Evolutionary conservation across 2,113 vertebrate genomes (phyloP), one percentile per base, ranked within the genome.

Genomic region (Hippocampus guttulatus): DNA sequence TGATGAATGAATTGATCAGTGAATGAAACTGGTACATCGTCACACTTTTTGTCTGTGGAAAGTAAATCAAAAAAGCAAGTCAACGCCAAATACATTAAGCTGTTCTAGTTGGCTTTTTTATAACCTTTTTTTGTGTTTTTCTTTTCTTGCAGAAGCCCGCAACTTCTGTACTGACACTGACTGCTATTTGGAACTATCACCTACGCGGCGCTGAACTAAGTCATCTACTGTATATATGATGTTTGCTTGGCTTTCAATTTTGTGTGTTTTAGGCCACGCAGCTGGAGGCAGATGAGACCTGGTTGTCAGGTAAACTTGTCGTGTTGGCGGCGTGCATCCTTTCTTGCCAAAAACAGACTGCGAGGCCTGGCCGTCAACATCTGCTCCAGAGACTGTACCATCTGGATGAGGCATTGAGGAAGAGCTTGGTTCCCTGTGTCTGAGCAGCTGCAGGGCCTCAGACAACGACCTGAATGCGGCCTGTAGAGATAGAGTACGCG

Each of bases 371-470:
- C 86, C 85, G 85, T 82, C 88, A 91, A 91, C 92, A 92, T 91
- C 91, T 92, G 92, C 88, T 91, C 85, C 83, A 83, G 85, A 90
- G 81, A 91, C 83, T 30, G 74, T 25, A 85, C 88, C 90, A 93
- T 92, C 90, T 93, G 92, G 74, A 81, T 64, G 3, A 54, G 61
- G 77, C 74, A 84, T 80, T 58, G 21, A 25, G 68, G 84, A 87
- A 76, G 82, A 79, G 75, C 75, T 63, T 80, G 80, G 73, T 77
- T 83, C 71, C 69, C 76, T 33, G 16, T 87, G 85, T 85, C 84
- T 70, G 80, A 87, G 73, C 89, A 89, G 87, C 90, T 89, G 88
- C 82, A 82, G 77, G 77, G 76, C 64, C 77, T 68, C 83, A 77
- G 82, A 86, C 80, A 54, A 78, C 79, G 79, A 88, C 83, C 84